Percentiles rank a stretch among this genome's conserved stretches.
phyloP scores from a whole-genome alignment of 2,888 invertebrate species.

The Vanessa cardui region DNA sequence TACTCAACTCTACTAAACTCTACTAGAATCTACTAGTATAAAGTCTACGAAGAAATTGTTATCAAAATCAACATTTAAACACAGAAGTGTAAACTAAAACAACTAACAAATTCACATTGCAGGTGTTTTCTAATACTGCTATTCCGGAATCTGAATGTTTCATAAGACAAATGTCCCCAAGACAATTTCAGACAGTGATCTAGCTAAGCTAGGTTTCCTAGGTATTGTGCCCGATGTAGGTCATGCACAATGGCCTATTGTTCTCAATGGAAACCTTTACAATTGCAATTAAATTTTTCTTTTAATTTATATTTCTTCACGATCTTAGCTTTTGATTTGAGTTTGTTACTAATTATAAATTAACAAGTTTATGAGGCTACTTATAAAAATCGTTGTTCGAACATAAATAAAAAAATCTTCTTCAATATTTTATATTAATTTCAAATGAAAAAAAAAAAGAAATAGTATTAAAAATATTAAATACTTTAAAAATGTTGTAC shows the following conservation, averaged over 20 bases:
- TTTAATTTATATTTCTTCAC: slow-evolving; percentile 9
- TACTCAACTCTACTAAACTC: too few relatives aligned
- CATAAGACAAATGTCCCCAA: slow-evolving; percentile 24
- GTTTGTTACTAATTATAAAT: background rate
- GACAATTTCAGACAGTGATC: slow-evolving; percentile 26
- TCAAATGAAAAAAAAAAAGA: too few relatives aligned
- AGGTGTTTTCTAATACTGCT: slow-evolving; percentile 18
- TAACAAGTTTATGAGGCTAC: too few relatives aligned
- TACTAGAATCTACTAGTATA: too few relatives aligned
- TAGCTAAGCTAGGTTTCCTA: slow-evolving; percentile 19
- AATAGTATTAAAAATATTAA: too few relatives aligned
- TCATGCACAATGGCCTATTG: slow-evolving; percentile 41
- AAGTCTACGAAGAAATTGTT: too few relatives aligned
- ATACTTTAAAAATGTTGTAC: too few relatives aligned
- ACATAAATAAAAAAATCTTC: too few relatives aligned
- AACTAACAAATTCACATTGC: slow-evolving; percentile 4
- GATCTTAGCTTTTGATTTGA: background rate
- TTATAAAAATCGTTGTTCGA: too few relatives aligned
- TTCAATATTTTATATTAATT: too few relatives aligned
- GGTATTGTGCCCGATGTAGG: slow-evolving; percentile 37
- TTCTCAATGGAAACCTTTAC: slow-evolving; percentile 29
- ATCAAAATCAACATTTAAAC: too few relatives aligned
- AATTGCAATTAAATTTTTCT: slow-evolving; percentile 31
- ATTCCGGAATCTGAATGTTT: slow-evolving; percentile 21
- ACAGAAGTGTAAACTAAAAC: background rate